A percentile compares a stretch with the other conserved stretches of the same genome.
These are phyloP conservation scores for Peribatodes rhomboidaria DNA, from an alignment of 2,888 invertebrate species.

Conservation along the genomic window DNA sequence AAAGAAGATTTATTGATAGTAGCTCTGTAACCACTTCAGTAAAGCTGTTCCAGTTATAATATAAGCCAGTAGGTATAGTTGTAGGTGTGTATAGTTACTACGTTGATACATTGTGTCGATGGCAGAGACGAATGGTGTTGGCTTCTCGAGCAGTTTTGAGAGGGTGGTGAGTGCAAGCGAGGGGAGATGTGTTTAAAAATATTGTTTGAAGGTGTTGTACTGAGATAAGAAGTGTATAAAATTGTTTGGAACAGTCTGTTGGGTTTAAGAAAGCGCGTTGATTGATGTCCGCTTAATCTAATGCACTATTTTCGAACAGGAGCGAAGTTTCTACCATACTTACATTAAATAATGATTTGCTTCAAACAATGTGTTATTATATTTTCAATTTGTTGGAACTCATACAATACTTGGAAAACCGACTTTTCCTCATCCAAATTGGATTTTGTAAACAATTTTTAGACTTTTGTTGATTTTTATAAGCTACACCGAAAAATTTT, in stretches of 20 bases:
- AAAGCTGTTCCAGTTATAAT: background rate
- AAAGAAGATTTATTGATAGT: background rate
- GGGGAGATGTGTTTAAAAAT: slow-evolving; percentile 8
- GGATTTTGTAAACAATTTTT: too few relatives aligned
- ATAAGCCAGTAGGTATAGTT: background rate
- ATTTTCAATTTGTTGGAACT: too few relatives aligned
- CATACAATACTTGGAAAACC: too few relatives aligned
- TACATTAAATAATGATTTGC: too few relatives aligned
- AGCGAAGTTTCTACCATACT: too few relatives aligned
- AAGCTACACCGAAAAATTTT: too few relatives aligned
- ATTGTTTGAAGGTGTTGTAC: slow-evolving; percentile 11
- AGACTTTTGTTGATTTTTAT: too few relatives aligned
- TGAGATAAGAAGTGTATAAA: slow-evolving; percentile 9
- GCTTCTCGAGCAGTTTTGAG: slow-evolving; percentile 10
- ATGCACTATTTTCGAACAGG: too few relatives aligned
- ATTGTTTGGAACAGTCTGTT: background rate
- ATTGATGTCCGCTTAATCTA: background rate
- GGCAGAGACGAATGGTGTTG: slow-evolving; percentile 35
- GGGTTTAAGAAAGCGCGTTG: background rate
- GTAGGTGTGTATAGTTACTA: slow-evolving; percentile 35
- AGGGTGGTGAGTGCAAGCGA: slow-evolving; percentile 17
- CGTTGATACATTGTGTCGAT: slow-evolving; percentile 30
- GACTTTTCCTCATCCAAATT: too few relatives aligned
- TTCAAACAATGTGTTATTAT: too few relatives aligned
- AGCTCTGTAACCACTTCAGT: background rate